Conservation (phyloP, 1,140 invertebrate species). For the Streblospio benedicti region DNA sequence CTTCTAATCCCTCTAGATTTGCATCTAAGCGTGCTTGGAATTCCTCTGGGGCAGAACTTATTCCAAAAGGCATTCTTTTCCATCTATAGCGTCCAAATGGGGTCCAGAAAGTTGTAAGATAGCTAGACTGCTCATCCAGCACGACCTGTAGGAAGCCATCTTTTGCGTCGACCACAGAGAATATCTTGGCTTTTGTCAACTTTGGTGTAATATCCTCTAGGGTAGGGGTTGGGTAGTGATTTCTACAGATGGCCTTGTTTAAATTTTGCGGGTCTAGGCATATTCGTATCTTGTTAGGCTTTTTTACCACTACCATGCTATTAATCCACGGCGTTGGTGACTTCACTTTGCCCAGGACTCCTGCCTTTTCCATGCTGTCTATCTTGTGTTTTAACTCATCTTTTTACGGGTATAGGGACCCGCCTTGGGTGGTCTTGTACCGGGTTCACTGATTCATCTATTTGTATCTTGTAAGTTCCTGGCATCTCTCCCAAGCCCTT, state of each 20-base stretch:
- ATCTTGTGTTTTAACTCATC: too few relatives aligned
- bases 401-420: too few relatives aligned
- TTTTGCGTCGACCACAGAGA: conserved; percentile 22
- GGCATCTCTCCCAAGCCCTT: too few relatives aligned
- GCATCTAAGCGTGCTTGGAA: conserved; percentile 33
- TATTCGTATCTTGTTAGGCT: too few relatives aligned
- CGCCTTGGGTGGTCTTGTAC: too few relatives aligned
- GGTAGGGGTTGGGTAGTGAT: conserved; percentile 21
- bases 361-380: too few relatives aligned
- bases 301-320: too few relatives aligned
- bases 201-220: conserved; percentile 26
- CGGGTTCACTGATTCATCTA: too few relatives aligned
- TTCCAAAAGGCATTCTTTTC: conserved; percentile 20
- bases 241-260: conserved; percentile 21
- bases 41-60: conserved; percentile 23
- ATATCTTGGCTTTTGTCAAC: conserved; percentile 21
- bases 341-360: too few relatives aligned
- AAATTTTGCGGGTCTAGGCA: conserved; percentile 26
- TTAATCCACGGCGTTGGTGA: too few relatives aligned
- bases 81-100: conserved; percentile 23
- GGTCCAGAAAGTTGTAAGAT: conserved; percentile 24
- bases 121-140: conserved; percentile 23
- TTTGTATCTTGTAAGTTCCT: too few relatives aligned
- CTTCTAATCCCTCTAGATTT: conserved; percentile 33
- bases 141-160: conserved; percentile 23